Conservation (phyloP, 1,140 invertebrate genomes). For the Caerostris extrusa region DNA sequence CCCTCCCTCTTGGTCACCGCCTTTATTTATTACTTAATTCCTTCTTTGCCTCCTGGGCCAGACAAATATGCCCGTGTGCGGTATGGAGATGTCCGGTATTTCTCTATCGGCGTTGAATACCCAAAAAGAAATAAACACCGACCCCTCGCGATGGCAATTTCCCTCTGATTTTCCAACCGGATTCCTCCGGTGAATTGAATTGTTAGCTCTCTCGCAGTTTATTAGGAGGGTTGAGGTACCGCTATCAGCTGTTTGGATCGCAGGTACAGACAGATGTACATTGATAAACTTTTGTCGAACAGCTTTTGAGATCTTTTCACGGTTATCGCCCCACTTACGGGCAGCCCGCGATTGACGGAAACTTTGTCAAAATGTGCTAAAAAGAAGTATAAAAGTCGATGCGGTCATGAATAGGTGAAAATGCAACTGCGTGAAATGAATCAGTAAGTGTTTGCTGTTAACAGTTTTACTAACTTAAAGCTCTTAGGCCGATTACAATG, state of each 20-base stretch:
- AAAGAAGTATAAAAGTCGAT: too few relatives aligned
- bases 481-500: too few relatives aligned
- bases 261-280: too few relatives aligned
- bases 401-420: too few relatives aligned
- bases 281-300: too few relatives aligned
- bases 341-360: too few relatives aligned
- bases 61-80: not conserved
- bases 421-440: too few relatives aligned
- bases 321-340: too few relatives aligned
- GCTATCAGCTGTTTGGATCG: not conserved
- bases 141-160: not conserved
- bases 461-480: too few relatives aligned
- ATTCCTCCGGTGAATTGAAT: not conserved
- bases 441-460: too few relatives aligned
- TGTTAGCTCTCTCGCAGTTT: not conserved
- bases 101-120: not conserved
- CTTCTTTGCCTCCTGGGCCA: not conserved
- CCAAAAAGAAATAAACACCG: not conserved
- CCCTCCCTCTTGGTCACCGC: conserved; percentile 33
- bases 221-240: not conserved
- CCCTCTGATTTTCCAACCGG: not conserved
- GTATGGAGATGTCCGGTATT: not conserved
- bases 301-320: too few relatives aligned
- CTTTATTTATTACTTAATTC: conserved; percentile 73
- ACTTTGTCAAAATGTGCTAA: too few relatives aligned